Base-by-base conservation (phyloP, 2,113 vertebrate genomes). In the Bubo scandiacus region DNA sequence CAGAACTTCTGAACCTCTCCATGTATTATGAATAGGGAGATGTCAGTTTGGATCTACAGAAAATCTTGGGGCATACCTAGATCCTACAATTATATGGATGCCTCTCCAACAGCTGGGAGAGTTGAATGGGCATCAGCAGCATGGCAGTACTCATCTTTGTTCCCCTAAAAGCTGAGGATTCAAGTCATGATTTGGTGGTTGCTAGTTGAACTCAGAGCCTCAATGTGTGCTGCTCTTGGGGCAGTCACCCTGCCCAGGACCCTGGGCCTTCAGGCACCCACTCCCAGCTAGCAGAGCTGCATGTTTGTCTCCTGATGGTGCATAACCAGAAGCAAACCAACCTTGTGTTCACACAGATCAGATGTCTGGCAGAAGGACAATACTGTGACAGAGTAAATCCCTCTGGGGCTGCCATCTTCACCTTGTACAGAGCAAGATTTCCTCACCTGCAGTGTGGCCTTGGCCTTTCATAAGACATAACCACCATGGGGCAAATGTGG, bases 181-280 rank as follows among this genome's bases (percentile, higher is more conserved):
- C 13, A 18, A 80, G 38, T 15, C 18, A 22, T 47, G 45, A 26
- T 43, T 52, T 91, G 25, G 12, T 57, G 42, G 17, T 7, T 78
- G 20, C 49, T 77, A 63, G 20, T 4, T 72, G 82, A 75, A 62
- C 38, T 43, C 68, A 32, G 43, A 79, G 17, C 47, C 23, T 49
- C 68, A 57, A 1, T 0, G 3, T 17, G 40, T 61, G 51, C 12
- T 0, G 2, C 27, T n/a, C 20, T 15, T 30, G 12, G 47, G 62
- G 20, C 12, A 74, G 30, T 5, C 10, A 13, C 10, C 3, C 27
- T 55, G 12, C 21, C 15, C 47, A 36, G 57, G 18, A 61, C 22
- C 25, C 40, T 38, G 87, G 38, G 14, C 40, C 52, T 38, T 34
- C 47, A 72, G 58, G 30, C 26, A 30, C 36, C 26, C 6, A 10